phyloP scores from a whole-genome alignment of 2,797 vertebrate species.

The Parauchenoglanis punctatus region DNA sequence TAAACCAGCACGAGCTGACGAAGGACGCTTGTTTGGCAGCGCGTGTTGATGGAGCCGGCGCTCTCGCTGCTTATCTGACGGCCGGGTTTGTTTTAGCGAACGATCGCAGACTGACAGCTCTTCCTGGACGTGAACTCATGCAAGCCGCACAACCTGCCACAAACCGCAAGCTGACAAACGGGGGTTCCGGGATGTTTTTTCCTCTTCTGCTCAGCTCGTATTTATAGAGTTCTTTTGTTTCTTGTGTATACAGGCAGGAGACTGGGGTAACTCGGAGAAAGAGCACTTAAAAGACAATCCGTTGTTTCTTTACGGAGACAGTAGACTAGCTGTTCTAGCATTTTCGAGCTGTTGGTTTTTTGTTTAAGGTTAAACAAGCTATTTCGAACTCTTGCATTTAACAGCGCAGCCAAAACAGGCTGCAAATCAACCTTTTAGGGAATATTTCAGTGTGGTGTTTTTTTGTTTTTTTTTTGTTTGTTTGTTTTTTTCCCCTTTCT shows the following conservation, averaged over 20 bases:
- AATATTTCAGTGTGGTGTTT: background rate
- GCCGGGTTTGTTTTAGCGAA: conserved; percentile 24
- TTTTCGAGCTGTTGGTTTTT: background rate
- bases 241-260: background rate
- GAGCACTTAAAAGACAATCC: background rate
- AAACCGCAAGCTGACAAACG: conserved; percentile 1
- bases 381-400: background rate
- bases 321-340: background rate
- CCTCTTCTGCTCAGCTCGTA: background rate
- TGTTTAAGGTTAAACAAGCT: background rate
- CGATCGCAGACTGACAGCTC: conserved; percentile 22
- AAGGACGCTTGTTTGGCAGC: background rate
- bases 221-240: conserved; percentile 32
- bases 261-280: background rate
- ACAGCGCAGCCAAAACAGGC: background rate
- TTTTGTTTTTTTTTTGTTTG: background rate
- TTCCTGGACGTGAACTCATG: conserved; percentile 30
- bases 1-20: conserved; percentile 9
- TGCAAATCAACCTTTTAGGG: background rate
- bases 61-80: conserved; percentile 24
- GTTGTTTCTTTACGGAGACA: background rate
- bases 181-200: background rate
- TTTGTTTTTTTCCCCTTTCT: background rate
- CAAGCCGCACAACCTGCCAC: conserved; percentile 14
- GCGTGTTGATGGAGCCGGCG: conserved; percentile 8